Evolutionary conservation across 2,888 invertebrate genomes (phyloP).

Genomic region (Magallana nippona): DNA sequence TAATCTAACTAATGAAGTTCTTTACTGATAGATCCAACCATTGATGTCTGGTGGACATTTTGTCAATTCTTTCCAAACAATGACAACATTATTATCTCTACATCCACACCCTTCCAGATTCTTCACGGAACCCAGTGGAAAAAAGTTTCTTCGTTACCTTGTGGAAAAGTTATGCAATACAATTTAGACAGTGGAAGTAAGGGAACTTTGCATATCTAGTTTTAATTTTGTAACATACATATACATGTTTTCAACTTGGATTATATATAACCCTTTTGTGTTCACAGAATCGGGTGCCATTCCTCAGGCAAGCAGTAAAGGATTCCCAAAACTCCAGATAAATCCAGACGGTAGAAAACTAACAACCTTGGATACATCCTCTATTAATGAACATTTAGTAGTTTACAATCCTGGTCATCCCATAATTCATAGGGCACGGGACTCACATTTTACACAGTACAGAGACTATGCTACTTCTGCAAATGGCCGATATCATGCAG

Average conservation of each 20-base stretch:
- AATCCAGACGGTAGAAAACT: slow-evolving; percentile 69
- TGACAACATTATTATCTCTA: slow-evolving; percentile 62
- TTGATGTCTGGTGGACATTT: slow-evolving; percentile 70
- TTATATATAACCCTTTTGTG: not conserved
- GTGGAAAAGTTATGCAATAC: slow-evolving; percentile 60
- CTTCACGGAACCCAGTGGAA: slow-evolving; percentile 58
- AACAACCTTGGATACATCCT: slow-evolving; percentile 53
- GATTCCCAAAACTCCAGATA: slow-evolving; percentile 65
- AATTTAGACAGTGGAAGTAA: slow-evolving; percentile 42
- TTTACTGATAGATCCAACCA: slow-evolving; percentile 17
- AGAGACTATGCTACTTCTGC: slow-evolving; percentile 68
- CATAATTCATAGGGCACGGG: slow-evolving; percentile 58
- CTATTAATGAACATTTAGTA: slow-evolving; percentile 61
- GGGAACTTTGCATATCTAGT: not conserved
- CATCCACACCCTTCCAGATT: slow-evolving; percentile 61
- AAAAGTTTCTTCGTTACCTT: slow-evolving; percentile 50
- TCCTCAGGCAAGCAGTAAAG: slow-evolving; percentile 57
- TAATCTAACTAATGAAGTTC: not conserved
- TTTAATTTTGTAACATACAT: too few species aligned
- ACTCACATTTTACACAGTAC: slow-evolving; percentile 60
- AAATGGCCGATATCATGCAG: slow-evolving; percentile 66
- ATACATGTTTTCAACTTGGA: too few species aligned
- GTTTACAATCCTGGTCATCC: slow-evolving; percentile 51
- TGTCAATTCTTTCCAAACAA: slow-evolving; percentile 72
- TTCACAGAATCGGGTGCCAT: slow-evolving; percentile 64